phyloP scores from a whole-genome alignment of 2,113 vertebrate species.

The Psilopogon haemacephalus region DNA sequence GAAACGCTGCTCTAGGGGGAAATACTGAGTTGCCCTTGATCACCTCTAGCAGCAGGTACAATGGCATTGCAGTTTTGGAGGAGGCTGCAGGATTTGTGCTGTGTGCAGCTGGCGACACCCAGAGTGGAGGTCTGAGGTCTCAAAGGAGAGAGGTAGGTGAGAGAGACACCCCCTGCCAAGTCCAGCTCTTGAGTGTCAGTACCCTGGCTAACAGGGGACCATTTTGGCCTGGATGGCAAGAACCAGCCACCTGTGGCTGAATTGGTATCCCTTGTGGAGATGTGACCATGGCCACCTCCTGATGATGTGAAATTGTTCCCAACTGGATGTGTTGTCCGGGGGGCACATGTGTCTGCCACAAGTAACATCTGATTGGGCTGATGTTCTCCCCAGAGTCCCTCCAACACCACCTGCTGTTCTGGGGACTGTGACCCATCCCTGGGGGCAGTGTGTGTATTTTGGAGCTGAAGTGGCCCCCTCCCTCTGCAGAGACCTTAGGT shows the following conservation, averaged over 20 bases:
- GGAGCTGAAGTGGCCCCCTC: slow-evolving; percentile 40
- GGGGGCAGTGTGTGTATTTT: slow-evolving; percentile 36
- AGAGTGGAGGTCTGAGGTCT: slow-evolving; percentile 76
- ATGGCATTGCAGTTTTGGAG: slow-evolving; percentile 73
- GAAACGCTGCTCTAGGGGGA: slow-evolving; percentile 63
- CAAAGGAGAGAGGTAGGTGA: slow-evolving; percentile 77
- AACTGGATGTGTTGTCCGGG: slow-evolving; percentile 14
- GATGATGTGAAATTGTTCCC: neutral
- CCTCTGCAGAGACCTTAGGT: neutral
- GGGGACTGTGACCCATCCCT: slow-evolving; percentile 58
- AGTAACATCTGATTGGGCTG: neutral
- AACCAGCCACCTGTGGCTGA: slow-evolving; percentile 46
- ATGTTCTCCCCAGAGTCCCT: slow-evolving; percentile 39
- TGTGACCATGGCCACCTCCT: neutral
- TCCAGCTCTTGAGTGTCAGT: slow-evolving; percentile 56
- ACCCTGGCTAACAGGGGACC: slow-evolving; percentile 2
- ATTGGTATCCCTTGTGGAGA: neutral
- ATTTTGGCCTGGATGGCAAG: slow-evolving; percentile 64
- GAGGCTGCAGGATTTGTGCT: slow-evolving; percentile 76
- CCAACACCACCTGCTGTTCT: slow-evolving; percentile 55
- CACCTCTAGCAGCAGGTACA: slow-evolving; percentile 76
- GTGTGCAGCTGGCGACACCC: slow-evolving; percentile 73
- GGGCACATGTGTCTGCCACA: neutral
- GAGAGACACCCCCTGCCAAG: slow-evolving; percentile 63
- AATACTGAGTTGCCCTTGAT: slow-evolving; percentile 74